These are phyloP conservation scores for Drosophila orena DNA, from an alignment of 1,140 invertebrate species.

Conservation along the genomic window DNA sequence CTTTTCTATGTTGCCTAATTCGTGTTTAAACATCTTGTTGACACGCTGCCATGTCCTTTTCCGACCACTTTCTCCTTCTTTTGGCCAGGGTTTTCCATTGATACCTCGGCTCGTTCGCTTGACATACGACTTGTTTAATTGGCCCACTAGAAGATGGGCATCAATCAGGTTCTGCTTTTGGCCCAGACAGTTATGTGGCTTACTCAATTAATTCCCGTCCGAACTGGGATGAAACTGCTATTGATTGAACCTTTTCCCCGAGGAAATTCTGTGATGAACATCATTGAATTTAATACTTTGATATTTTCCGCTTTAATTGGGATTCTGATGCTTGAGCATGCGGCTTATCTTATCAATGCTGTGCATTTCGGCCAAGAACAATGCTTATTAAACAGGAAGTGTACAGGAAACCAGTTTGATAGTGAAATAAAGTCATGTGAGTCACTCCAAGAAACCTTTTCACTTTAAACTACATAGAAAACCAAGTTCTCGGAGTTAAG, in stretches of 20 bases:
- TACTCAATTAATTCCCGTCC: constrained; percentile 54
- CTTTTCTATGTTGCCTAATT: constrained; percentile 81
- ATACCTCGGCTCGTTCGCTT: constrained; percentile 30
- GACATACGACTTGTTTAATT: constrained; percentile 81
- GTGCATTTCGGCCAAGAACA: too few species aligned
- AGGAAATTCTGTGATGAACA: constrained; percentile 9
- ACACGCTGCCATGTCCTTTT: constrained; percentile 52
- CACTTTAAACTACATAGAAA: too few species aligned
- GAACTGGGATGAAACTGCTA: constrained; percentile 20
- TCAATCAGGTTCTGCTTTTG: constrained; percentile 60
- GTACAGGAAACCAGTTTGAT: too few species aligned
- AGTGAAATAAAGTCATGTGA: too few species aligned
- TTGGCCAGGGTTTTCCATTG: constrained; percentile 33
- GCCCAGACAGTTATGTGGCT: constrained; percentile 28
- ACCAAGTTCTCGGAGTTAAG: too few species aligned
- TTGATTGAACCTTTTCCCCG: not conserved
- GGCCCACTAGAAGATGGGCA: constrained; percentile 72
- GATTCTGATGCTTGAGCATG: too few species aligned
- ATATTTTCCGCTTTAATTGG: not conserved
- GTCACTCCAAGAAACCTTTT: not conserved
- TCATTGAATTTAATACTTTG: constrained; percentile 14
- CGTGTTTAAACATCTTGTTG: constrained; percentile 81
- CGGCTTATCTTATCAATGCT: too few species aligned
- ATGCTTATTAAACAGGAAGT: too few species aligned
- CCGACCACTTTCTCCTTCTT: constrained; percentile 23